Conservation (phyloP, 2,888 invertebrate genomes). For the Sipha maydis region DNA sequence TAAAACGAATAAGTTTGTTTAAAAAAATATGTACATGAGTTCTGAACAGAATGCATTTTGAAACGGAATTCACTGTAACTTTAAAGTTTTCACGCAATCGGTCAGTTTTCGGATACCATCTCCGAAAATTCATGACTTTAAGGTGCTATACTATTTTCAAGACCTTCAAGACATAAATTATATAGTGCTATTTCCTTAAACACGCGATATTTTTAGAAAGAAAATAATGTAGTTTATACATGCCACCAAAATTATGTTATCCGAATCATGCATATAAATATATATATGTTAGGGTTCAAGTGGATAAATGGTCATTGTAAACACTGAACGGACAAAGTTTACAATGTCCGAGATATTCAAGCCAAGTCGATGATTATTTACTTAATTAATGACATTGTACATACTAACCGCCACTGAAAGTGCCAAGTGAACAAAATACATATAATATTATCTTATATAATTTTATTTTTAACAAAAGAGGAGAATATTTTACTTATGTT, state of each 20-base stretch:
- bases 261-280: not conserved
- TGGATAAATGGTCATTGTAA: too few relatives aligned
- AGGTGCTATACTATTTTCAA: not conserved
- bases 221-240: not conserved
- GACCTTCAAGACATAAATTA: not conserved
- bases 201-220: not conserved
- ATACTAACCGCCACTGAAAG: too few relatives aligned
- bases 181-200: not conserved
- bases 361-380: too few relatives aligned
- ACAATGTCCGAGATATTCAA: too few relatives aligned
- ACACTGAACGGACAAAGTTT: too few relatives aligned
- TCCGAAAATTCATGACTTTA: not conserved
- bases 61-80: not conserved
- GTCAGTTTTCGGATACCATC: not conserved
- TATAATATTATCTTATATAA: too few relatives aligned
- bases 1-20: not conserved
- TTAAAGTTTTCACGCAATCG: not conserved
- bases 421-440: too few relatives aligned
- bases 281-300: not conserved
- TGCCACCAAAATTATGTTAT: slow-evolving; percentile 9
- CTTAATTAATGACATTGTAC: too few relatives aligned
- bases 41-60: not conserved
- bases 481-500: too few relatives aligned
- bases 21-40: not conserved
- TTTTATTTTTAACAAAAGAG: too few relatives aligned